Evolutionary conservation across 2,888 invertebrate species (phyloP).

Genomic region (Erynnis tages): DNA sequence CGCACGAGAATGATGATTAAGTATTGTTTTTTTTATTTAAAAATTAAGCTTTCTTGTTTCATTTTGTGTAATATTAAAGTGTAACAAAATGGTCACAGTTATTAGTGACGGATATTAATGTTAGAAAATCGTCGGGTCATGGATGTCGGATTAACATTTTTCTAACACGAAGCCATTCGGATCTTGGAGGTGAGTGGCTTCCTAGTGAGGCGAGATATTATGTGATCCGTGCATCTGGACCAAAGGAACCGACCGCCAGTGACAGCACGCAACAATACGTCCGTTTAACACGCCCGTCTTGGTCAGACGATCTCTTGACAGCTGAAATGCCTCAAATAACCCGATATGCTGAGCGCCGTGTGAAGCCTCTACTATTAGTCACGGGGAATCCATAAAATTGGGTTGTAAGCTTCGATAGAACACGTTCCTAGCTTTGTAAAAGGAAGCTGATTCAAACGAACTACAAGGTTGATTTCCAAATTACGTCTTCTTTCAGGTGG

Average conservation of each 20-base stretch:
- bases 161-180: constrained; percentile 35
- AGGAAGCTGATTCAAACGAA: too few relatives aligned
- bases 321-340: constrained; percentile 48
- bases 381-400: neutral
- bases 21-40: neutral
- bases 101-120: constrained; percentile 22
- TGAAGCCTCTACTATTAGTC: constrained; percentile 15
- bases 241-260: constrained; percentile 65
- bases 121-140: constrained; percentile 16
- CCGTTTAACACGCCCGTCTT: constrained; percentile 78
- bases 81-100: constrained; percentile 1
- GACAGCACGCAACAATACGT: constrained; percentile 73
- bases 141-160: constrained; percentile 26
- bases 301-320: constrained; percentile 70
- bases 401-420: too few relatives aligned
- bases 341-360: constrained; percentile 44
- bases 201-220: constrained; percentile 63
- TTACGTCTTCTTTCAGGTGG: too few relatives aligned
- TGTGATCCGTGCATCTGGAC: constrained; percentile 43
- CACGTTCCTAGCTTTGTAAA: too few relatives aligned
- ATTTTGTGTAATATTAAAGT: neutral
- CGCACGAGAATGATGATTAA: neutral
- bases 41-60: neutral
- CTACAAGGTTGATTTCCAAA: too few relatives aligned
- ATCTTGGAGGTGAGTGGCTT: constrained; percentile 51